Conservation (phyloP, 2,888 invertebrate species). For the Aphodius granarius region DNA sequence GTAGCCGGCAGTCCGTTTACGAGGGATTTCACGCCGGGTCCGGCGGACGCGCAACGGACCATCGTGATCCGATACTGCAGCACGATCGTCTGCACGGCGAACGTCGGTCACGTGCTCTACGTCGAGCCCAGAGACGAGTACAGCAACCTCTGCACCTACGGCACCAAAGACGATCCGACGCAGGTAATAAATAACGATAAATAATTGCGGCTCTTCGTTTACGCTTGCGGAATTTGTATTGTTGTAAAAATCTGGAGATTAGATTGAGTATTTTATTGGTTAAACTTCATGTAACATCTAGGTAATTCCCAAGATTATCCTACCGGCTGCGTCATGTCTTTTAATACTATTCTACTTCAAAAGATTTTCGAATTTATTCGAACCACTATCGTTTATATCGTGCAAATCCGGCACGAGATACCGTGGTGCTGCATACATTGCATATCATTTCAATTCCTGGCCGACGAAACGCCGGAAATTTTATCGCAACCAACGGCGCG, state of each 20-base stretch:
- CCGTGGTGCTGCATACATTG: background rate
- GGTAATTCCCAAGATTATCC: no score
- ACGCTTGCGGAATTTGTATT: no score
- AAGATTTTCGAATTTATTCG: no score
- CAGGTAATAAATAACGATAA: slow-evolving; percentile 55
- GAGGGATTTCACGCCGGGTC: slow-evolving; percentile 80
- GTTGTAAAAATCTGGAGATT: no score
- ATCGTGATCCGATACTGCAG: slow-evolving; percentile 81
- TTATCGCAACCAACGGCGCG: background rate
- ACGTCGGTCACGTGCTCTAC: slow-evolving; percentile 73
- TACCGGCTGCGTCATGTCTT: no score
- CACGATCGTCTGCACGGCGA: slow-evolving; percentile 81
- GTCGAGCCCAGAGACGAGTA: slow-evolving; percentile 92
- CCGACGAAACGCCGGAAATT: background rate
- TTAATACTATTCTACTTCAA: no score
- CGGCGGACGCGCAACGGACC: slow-evolving; percentile 80
- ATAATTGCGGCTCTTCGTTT: no score
- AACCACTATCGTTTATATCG: background rate
- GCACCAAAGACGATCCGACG: slow-evolving; percentile 62
- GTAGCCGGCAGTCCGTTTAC: slow-evolving; percentile 86
- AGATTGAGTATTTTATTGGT: background rate
- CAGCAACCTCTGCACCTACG: slow-evolving; percentile 78
- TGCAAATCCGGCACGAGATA: background rate
- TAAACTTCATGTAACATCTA: background rate
- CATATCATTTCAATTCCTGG: background rate